Conservation (phyloP, 2,113 vertebrate species). For the Xenotilapia flavipinnis region DNA sequence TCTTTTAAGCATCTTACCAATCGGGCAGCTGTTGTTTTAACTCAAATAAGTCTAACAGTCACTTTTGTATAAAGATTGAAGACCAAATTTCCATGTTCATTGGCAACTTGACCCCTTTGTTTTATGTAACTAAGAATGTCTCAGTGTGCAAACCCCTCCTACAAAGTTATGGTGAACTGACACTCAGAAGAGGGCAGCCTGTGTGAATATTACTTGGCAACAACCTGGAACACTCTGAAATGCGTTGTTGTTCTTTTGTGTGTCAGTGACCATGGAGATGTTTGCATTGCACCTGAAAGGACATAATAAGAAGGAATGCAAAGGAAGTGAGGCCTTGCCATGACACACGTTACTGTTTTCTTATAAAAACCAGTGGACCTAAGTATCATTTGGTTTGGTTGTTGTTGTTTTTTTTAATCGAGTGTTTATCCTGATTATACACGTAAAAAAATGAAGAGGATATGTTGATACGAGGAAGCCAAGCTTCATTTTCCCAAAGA, state of each 20-base stretch:
- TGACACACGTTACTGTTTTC: conserved; percentile 21
- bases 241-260: conserved; percentile 25
- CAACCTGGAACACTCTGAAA: not conserved
- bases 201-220: conserved; percentile 9
- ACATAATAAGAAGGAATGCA: conserved; percentile 36
- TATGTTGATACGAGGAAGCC: not conserved
- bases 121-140: not conserved
- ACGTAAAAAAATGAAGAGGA: not conserved
- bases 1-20: not conserved
- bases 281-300: conserved; percentile 22
- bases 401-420: not conserved
- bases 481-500: not conserved
- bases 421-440: not conserved
- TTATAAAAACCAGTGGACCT: not conserved
- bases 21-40: conserved; percentile 19
- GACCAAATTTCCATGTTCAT: conserved; percentile 20
- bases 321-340: conserved; percentile 24
- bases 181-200: conserved; percentile 6
- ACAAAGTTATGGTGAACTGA: not conserved
- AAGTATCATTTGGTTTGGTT: not conserved
- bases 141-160: not conserved
- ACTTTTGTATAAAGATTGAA: conserved; percentile 11
- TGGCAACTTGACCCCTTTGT: conserved; percentile 21
- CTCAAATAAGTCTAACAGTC: conserved; percentile 7
- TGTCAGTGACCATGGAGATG: conserved; percentile 4